phyloP scores from a whole-genome alignment of 2,797 vertebrate species.

The Myotis pilosus region DNA sequence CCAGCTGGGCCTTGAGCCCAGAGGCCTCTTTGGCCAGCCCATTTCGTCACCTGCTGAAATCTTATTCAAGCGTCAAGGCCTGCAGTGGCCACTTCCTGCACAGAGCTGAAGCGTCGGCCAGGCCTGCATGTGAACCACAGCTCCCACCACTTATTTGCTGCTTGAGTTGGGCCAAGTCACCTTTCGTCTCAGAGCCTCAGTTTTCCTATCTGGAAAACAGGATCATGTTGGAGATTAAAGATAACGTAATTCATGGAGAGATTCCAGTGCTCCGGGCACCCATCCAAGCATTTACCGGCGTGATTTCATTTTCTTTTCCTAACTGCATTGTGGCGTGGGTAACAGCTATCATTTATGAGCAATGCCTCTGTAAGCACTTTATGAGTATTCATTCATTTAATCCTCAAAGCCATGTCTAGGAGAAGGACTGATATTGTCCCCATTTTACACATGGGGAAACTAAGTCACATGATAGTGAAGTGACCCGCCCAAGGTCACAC shows the following conservation, averaged over 20 bases:
- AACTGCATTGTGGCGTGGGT: not conserved
- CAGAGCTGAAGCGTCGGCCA: not conserved
- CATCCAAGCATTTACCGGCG: not conserved
- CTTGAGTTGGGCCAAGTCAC: not conserved
- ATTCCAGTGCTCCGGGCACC: not conserved
- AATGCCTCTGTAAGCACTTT: not conserved
- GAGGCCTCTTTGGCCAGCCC: not conserved
- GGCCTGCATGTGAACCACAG: not conserved
- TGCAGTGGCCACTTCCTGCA: not conserved
- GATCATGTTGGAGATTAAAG: not conserved
- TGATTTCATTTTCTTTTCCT: slow-evolving; percentile 33
- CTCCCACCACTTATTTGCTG: not conserved
- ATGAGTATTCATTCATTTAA: not conserved
- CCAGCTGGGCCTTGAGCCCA: not conserved
- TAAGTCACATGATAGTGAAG: not conserved
- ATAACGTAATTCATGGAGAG: too few species aligned
- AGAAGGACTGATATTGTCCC: not conserved
- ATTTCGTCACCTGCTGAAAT: not conserved
- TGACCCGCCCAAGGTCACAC: not conserved
- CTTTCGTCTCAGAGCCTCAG: not conserved
- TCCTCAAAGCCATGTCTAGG: not conserved
- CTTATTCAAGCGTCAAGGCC: not conserved
- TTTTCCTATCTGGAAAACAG: not conserved
- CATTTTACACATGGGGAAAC: not conserved
- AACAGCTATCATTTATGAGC: not conserved